phyloP scores from a whole-genome alignment of 2,113 vertebrate genomes.

The Gymnocephalus cernua region DNA sequence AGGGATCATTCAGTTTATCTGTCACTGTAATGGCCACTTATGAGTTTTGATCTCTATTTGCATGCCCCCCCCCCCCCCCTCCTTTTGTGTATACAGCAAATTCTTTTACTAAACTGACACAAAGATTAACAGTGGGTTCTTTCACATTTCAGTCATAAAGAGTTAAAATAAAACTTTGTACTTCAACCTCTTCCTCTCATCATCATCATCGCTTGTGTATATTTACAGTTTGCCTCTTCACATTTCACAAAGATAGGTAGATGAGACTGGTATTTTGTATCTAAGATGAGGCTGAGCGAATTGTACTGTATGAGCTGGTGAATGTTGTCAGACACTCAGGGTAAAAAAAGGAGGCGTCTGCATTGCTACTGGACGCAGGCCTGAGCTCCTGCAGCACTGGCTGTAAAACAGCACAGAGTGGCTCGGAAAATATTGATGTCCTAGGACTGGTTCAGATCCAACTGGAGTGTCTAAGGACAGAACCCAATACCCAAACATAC shows the following conservation, averaged over 20 bases:
- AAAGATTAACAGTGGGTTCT: constrained; percentile 41
- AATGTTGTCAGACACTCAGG: constrained; percentile 8
- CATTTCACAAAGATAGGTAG: neutral
- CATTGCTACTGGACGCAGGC: constrained; percentile 27
- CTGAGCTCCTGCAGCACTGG: constrained; percentile 21
- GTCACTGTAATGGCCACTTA: constrained; percentile 18
- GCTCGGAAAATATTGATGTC: constrained; percentile 23
- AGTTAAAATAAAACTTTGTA: constrained; percentile 74
- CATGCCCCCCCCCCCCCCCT: constrained; percentile 40
- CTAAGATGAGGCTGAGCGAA: neutral
- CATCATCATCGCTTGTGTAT: constrained; percentile 34
- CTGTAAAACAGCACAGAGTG: constrained; percentile 20
- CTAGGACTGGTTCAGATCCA: constrained; percentile 32
- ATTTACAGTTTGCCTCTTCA: constrained; percentile 19
- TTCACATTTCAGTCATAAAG: constrained; percentile 61
- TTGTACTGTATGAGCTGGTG: neutral
- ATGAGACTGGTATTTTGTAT: constrained; percentile 23
- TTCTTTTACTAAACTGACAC: constrained; percentile 46
- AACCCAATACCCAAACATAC: constrained; percentile 23
- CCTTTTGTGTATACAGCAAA: constrained; percentile 30
- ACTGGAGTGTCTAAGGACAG: neutral
- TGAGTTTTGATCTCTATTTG: constrained; percentile 45
- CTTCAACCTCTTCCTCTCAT: constrained; percentile 31
- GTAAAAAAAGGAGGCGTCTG: constrained; percentile 11
- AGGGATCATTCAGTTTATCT: constrained; percentile 29